Base-by-base conservation (phyloP, 2,888 invertebrate species). In the Drosophila recens region DNA sequence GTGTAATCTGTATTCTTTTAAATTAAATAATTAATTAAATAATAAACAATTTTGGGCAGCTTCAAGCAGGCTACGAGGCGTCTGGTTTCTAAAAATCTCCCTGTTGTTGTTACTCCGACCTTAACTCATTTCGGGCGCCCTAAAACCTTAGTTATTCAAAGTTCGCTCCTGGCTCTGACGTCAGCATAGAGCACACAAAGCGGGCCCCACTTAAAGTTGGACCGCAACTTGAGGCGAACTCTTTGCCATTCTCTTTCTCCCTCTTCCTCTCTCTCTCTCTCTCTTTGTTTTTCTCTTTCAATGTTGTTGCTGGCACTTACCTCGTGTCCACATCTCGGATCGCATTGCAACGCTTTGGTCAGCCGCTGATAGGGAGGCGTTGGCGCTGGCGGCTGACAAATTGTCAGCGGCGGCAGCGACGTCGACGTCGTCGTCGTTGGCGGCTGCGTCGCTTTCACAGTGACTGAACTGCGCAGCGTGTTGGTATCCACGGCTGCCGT, bases 351-450 rank as follows among this genome's bases (percentile, higher is more conserved):
- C 66, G 93, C 93, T 88, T 94, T 93, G 72, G 94, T 92, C 54
- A 94, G 93, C 86, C 93, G 93, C 86, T 94, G 93, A 90, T 94
- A 94, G 66, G 93, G 93, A 82, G 93, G 92, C 82, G 92, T 92
- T 75, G 91, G 88, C 68, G 92, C 91, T 80, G 92, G 91, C 75
- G 90, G 86, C 73, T 86, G 90, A 70, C 89, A 87, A 81, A 87
- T 87, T 36, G 89, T 84, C 87, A 82, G 87, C 74, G 79, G 67
- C 61, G 81, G 78, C 64, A 77, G 77, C 70, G 80, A 66, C 63
- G 67, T 69, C 72, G 65, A 72, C 72, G 78, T 43, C 68, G 64
- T 45, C 67, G 63, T 49, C 49, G 72, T 49, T 67, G 75, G 36
- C 70, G 72, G 40, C 62, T 67, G 52, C 72, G 62, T 62, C 82